These are phyloP conservation scores for Aeoliscus strigatus DNA, from an alignment of 2,797 vertebrate species.

Conservation along the genomic window DNA sequence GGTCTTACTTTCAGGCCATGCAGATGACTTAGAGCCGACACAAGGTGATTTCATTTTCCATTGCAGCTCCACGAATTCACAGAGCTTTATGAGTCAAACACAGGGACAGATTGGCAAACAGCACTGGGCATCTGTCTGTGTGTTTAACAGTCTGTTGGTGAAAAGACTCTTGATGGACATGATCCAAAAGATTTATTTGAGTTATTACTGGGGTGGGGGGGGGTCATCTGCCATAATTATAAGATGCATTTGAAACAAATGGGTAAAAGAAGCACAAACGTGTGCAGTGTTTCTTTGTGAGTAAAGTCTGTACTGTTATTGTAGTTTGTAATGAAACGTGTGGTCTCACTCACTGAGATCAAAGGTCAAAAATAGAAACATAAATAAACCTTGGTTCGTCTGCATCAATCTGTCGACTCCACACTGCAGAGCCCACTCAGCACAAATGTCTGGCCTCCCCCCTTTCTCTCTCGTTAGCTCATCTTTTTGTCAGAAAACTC, in stretches of 20 bases:
- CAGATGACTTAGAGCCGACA: slow-evolving; percentile 27
- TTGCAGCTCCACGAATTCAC: slow-evolving; percentile 35
- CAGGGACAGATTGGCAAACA: slow-evolving; percentile 27
- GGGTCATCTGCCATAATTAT: slow-evolving; percentile 28
- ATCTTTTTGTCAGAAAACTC: slow-evolving; percentile 52
- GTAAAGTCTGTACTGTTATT: no score
- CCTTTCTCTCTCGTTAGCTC: slow-evolving; percentile 22
- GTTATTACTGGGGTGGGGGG: slow-evolving; percentile 27
- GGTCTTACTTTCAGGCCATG: slow-evolving; percentile 2
- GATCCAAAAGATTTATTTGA: slow-evolving; percentile 35
- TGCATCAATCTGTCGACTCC: slow-evolving; percentile 32
- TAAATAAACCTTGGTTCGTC: slow-evolving; percentile 14
- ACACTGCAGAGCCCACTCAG: slow-evolving; percentile 31
- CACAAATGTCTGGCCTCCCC: slow-evolving; percentile 17
- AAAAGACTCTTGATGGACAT: slow-evolving; percentile 14
- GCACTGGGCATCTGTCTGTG: slow-evolving; percentile 34
- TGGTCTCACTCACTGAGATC: no score
- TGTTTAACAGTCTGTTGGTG: slow-evolving; percentile 23
- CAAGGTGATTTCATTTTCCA: slow-evolving; percentile 42
- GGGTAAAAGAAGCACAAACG: slow-evolving; percentile 11
- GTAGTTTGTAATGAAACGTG: no score
- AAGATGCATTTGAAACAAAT: not conserved
- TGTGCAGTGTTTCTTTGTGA: slow-evolving; percentile 10
- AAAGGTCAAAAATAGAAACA: slow-evolving; percentile 27
- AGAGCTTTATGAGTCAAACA: slow-evolving; percentile 22